These are phyloP conservation scores for Sylvicola cinctus DNA, from an alignment of 2,888 invertebrate species.

Conservation along the genomic window DNA sequence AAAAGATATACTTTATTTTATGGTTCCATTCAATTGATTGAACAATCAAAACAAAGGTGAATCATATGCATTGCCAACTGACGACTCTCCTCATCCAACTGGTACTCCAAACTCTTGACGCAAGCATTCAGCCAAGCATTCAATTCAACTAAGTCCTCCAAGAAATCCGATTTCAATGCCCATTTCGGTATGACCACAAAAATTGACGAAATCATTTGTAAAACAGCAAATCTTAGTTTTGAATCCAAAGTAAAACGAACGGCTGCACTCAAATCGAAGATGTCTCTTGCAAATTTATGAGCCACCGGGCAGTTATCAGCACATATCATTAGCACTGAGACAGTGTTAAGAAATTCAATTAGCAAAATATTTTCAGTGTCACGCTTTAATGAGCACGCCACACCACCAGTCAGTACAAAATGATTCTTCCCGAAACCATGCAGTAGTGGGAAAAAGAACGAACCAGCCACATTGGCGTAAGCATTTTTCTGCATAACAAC, in stretches of 20 bases:
- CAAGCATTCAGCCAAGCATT: slow-evolving; percentile 54
- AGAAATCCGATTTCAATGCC: slow-evolving; percentile 35
- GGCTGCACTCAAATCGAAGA: slow-evolving; percentile 43
- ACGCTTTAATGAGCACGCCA: slow-evolving; percentile 29
- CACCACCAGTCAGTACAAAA: slow-evolving; percentile 28
- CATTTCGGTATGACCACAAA: slow-evolving; percentile 37
- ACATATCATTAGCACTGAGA: slow-evolving; percentile 42
- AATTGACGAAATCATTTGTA: slow-evolving; percentile 45
- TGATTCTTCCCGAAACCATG: slow-evolving; percentile 42
- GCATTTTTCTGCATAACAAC: slow-evolving; percentile 33
- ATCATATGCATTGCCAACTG: slow-evolving; percentile 36
- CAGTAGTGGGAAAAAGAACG: slow-evolving; percentile 67
- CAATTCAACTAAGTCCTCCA: slow-evolving; percentile 39
- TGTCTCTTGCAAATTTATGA: slow-evolving; percentile 43
- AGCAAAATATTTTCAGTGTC: slow-evolving; percentile 46
- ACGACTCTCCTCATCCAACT: slow-evolving; percentile 41
- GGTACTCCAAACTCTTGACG: too few species aligned
- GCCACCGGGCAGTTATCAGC: slow-evolving; percentile 45
- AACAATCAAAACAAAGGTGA: too few species aligned
- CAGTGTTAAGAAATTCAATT: slow-evolving; percentile 44
- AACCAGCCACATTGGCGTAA: slow-evolving; percentile 52
- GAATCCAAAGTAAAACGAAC: slow-evolving; percentile 45
- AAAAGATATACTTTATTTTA: too few species aligned
- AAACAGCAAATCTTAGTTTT: slow-evolving; percentile 39
- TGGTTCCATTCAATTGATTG: too few species aligned